A percentile compares a stretch with the other conserved stretches of the same genome.
Conservation (phyloP, 2,797 vertebrate genomes). For the Lates japonicus region DNA sequence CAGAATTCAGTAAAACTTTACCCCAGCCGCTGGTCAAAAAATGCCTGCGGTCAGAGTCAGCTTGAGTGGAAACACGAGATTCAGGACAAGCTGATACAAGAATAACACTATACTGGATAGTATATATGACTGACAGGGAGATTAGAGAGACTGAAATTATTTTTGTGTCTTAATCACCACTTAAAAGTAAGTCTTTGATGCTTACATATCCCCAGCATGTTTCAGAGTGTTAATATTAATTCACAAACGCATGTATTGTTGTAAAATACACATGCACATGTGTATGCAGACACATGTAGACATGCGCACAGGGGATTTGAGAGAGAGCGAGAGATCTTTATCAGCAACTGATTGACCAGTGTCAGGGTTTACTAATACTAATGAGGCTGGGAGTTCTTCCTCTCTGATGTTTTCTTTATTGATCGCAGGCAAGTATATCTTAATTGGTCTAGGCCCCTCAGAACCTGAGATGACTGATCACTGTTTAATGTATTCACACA, state of each 20-base stretch:
- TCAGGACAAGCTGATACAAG: conserved; percentile 71
- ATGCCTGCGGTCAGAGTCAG: conserved; percentile 63
- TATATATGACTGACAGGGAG: conserved; percentile 39
- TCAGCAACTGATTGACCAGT: conserved; percentile 64
- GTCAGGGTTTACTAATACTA: conserved; percentile 69
- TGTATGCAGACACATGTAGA: conserved; percentile 26
- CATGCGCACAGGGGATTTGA: conserved; percentile 47
- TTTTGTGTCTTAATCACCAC: conserved; percentile 42
- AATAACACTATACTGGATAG: conserved; percentile 39
- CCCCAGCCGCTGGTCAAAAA: conserved; percentile 72
- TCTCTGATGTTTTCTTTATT: conserved; percentile 79
- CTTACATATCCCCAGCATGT: conserved; percentile 22
- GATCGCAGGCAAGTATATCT: conserved; percentile 65
- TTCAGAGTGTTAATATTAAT: conserved; percentile 39
- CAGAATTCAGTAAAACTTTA: conserved; percentile 70
- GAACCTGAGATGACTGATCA: conserved; percentile 59
- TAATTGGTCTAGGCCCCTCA: conserved; percentile 68
- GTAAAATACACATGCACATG: conserved; percentile 23
- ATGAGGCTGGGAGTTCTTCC: conserved; percentile 71
- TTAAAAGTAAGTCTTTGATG: conserved; percentile 51
- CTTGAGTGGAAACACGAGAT: conserved; percentile 70
- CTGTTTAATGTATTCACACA: conserved; percentile 39
- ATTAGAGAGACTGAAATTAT: conserved; percentile 49
- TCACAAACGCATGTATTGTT: conserved; percentile 36
- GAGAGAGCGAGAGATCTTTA: conserved; percentile 42